These are phyloP conservation scores for Bradysia coprophila DNA, from an alignment of 1,140 invertebrate genomes.

Conservation along the genomic window DNA sequence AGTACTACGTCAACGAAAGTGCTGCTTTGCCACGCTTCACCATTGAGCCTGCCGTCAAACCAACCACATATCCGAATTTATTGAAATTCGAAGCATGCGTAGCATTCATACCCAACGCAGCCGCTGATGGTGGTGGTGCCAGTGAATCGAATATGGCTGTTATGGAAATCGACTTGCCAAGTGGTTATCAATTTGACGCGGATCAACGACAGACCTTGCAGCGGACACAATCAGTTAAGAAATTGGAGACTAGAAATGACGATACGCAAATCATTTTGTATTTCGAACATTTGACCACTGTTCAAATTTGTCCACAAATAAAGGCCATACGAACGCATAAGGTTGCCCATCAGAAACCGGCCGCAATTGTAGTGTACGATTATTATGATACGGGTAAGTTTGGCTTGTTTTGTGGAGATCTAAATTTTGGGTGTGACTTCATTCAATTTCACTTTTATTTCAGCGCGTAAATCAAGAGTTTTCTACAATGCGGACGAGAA, in stretches of 20 bases:
- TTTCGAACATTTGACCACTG: constrained; percentile 50
- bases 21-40: constrained; percentile 61
- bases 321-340: constrained; percentile 60
- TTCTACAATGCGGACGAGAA: too few relatives aligned
- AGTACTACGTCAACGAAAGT: constrained; percentile 65
- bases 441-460: too few relatives aligned
- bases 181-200: constrained; percentile 57
- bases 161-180: constrained; percentile 69
- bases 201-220: neutral
- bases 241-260: constrained; percentile 41
- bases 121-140: constrained; percentile 3
- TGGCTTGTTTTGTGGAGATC: too few relatives aligned
- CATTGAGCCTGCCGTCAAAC: constrained; percentile 56
- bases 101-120: neutral
- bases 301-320: constrained; percentile 54
- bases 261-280: constrained; percentile 57
- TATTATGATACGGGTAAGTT: constrained; percentile 72
- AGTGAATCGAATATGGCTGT: constrained; percentile 65
- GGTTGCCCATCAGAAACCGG: constrained; percentile 63
- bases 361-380: constrained; percentile 63
- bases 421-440: too few relatives aligned
- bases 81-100: constrained; percentile 57
- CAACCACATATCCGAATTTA: constrained; percentile 45
- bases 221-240: neutral
- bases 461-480: too few relatives aligned